Evolutionary conservation across 2,113 vertebrate species (phyloP).

Genomic region (Ptyas mucosa): DNA sequence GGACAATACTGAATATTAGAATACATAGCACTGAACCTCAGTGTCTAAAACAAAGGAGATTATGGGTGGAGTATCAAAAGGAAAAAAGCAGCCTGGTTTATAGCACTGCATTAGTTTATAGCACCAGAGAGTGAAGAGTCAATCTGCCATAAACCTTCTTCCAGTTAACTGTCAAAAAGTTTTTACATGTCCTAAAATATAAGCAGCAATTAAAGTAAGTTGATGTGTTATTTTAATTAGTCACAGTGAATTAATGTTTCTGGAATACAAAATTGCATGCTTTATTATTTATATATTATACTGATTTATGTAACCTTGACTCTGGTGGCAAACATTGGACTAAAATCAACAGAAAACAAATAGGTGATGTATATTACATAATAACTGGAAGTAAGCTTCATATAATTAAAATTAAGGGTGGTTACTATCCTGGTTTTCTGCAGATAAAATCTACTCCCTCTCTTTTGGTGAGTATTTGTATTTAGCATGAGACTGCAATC

Average conservation of each 20-base stretch:
- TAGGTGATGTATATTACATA: not conserved
- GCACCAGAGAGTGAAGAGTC: not conserved
- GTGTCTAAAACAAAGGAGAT: not conserved
- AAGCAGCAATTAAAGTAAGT: not conserved
- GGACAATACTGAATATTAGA: slow-evolving; percentile 29
- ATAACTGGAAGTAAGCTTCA: not conserved
- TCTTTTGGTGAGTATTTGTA: not conserved
- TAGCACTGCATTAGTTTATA: not conserved
- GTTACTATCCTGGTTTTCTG: not conserved
- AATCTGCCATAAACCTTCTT: not conserved
- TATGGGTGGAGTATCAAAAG: accelerated
- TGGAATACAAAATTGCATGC: not conserved
- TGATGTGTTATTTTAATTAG: not conserved
- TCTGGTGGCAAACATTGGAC: not conserved
- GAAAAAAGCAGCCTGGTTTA: not conserved
- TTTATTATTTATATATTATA: not conserved
- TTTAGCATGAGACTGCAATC: not conserved
- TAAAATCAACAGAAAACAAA: not conserved
- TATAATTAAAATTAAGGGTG: not conserved
- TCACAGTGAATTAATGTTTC: not conserved
- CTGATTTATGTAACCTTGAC: not conserved
- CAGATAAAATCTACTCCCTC: not conserved
- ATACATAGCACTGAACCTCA: not conserved
- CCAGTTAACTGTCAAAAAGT: not conserved
- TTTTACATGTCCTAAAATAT: not conserved